A percentile compares a stretch with the other conserved stretches of the same genome.
Conservation (phyloP, 2,797 vertebrate genomes). For the Linurgus olivaceus region DNA sequence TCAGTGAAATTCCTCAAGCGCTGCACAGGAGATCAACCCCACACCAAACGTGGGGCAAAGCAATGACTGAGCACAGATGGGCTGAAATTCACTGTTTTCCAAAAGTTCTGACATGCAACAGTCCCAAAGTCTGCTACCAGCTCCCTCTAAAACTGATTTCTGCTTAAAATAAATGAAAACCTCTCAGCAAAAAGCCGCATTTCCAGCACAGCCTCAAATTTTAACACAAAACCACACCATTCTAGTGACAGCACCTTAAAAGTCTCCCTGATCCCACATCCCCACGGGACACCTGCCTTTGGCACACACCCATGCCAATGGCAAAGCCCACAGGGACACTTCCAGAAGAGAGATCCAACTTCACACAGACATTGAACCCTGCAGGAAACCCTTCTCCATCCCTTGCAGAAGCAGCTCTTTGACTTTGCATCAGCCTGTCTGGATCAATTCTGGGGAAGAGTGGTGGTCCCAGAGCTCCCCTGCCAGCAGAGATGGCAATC, state of each 20-base stretch:
- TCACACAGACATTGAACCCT: rapidly evolving
- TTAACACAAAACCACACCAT: not conserved
- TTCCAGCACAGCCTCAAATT: not conserved
- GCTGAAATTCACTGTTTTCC: not conserved
- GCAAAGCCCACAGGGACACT: not conserved
- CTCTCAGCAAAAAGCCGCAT: not conserved
- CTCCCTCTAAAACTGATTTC: not conserved
- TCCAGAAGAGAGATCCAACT: not conserved
- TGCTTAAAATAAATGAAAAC: not conserved
- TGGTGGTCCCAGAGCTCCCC: not conserved
- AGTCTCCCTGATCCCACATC: rapidly evolving
- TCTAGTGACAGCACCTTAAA: not conserved
- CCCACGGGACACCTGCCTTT: not conserved
- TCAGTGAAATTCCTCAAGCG: not conserved
- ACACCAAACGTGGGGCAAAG: not conserved
- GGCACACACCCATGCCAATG: rapidly evolving
- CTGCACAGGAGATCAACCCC: not conserved
- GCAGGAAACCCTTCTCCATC: not conserved
- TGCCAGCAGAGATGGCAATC: not conserved
- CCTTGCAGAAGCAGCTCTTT: not conserved
- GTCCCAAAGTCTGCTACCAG: not conserved
- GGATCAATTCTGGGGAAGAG: not conserved
- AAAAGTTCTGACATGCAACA: rapidly evolving
- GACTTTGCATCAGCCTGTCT: not conserved
- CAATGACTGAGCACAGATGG: not conserved